Conservation (phyloP, 2,888 invertebrate genomes). For the Nebria salina region DNA sequence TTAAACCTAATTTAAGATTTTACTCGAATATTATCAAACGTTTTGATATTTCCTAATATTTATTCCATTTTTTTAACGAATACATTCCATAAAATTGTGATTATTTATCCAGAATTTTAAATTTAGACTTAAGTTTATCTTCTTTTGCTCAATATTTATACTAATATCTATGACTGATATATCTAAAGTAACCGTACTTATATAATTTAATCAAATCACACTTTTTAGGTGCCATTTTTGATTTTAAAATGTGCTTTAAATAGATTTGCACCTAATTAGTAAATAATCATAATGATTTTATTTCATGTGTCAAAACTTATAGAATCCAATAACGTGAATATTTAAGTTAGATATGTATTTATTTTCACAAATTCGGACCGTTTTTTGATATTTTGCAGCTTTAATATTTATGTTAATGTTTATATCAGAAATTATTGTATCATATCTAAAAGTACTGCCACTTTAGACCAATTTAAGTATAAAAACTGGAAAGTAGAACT, state of each 20-base stretch:
- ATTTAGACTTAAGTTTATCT: neutral
- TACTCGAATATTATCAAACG: neutral
- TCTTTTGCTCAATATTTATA: neutral
- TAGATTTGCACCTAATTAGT: neutral
- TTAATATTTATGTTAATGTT: neutral
- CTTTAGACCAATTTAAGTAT: neutral
- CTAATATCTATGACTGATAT: neutral
- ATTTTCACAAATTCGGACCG: too few relatives aligned
- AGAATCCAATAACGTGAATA: too few relatives aligned
- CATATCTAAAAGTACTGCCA: neutral
- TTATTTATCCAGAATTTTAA: neutral
- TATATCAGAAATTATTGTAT: neutral
- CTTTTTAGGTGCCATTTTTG: neutral
- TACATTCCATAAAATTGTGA: neutral
- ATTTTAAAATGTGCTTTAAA: neutral
- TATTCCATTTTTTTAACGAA: neutral
- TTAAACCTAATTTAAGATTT: neutral
- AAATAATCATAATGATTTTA: neutral
- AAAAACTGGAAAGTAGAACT: neutral
- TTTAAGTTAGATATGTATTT: too few relatives aligned
- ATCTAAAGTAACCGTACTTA: neutral
- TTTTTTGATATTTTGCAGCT: too few relatives aligned
- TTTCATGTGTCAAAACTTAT: too few relatives aligned
- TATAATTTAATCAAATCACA: neutral
- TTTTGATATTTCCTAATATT: neutral